A percentile compares a stretch with the other conserved stretches of the same genome.
Conservation (phyloP, 1,140 invertebrate species). For the Drosophila sp. region DNA sequence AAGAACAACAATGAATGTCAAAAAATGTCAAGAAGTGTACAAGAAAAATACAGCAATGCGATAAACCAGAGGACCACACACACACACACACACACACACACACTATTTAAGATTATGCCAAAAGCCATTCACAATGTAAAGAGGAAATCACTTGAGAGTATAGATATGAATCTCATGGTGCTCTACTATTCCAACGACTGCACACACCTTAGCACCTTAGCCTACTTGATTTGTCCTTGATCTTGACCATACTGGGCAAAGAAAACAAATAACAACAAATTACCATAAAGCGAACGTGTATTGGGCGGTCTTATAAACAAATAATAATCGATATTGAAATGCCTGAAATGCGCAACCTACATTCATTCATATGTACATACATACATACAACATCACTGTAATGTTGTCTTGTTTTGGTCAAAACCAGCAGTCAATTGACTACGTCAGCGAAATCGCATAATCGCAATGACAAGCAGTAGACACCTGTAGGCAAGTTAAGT, state of each 20-base stretch:
- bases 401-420: constrained; percentile 49
- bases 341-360: constrained; percentile 42
- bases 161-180: too few species aligned
- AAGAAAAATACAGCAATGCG: neutral
- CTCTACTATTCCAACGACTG: too few species aligned
- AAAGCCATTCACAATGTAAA: too few species aligned
- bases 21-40: neutral
- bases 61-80: neutral
- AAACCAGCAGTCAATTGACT: constrained; percentile 47
- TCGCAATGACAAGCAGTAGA: constrained; percentile 16
- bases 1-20: constrained; percentile 13
- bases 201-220: neutral
- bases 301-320: constrained; percentile 17
- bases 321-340: neutral
- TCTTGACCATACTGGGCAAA: constrained; percentile 66
- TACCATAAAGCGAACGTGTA: constrained; percentile 50
- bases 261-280: constrained; percentile 58
- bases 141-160: too few species aligned
- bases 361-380: constrained; percentile 40
- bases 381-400: constrained; percentile 11
- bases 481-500: neutral
- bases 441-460: constrained; percentile 33
- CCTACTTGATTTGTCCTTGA: constrained; percentile 56
- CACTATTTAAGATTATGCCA: too few species aligned
- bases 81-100: too few species aligned